Percentiles rank a stretch among this genome's conserved stretches.
Evolutionary conservation across 2,797 vertebrate genomes (phyloP).

Genomic region (Pelodytes ibericus): DNA sequence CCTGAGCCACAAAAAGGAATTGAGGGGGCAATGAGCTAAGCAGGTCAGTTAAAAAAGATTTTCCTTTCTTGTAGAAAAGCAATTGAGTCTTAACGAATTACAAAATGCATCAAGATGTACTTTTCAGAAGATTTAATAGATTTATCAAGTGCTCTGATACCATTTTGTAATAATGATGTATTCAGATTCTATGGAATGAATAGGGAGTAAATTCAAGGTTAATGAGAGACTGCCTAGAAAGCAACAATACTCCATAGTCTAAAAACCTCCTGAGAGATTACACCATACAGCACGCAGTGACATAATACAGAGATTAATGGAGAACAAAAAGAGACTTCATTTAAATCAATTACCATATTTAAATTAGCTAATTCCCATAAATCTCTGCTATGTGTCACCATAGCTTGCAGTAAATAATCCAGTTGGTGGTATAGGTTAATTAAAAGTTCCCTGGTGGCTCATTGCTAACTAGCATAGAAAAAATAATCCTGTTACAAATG

Average conservation of each 20-base stretch:
- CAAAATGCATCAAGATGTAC: slow-evolving; percentile 9
- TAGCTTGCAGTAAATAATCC: background rate
- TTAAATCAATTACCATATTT: slow-evolving; percentile 18
- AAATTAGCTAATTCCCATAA: slow-evolving; percentile 22
- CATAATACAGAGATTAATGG: slow-evolving; percentile 18
- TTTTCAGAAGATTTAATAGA: slow-evolving; percentile 8
- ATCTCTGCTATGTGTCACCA: slow-evolving; percentile 1
- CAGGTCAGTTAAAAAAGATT: background rate
- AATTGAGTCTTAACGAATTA: background rate
- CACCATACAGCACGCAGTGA: slow-evolving; percentile 4
- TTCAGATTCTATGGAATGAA: background rate
- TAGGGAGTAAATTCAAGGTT: slow-evolving; percentile 7
- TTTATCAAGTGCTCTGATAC: background rate
- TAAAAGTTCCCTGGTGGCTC: background rate
- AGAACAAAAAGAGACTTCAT: background rate
- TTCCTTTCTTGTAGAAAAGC: background rate
- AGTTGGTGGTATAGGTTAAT: background rate
- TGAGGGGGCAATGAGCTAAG: too few species aligned
- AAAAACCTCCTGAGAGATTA: slow-evolving; percentile 19
- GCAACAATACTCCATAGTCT: slow-evolving; percentile 5
- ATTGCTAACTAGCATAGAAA: background rate
- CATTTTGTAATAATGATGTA: slow-evolving; percentile 5
- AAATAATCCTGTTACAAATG: too few species aligned
- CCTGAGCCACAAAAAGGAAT: too few species aligned
- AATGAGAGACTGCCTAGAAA: background rate